A percentile compares a stretch with the other conserved stretches of the same genome.
Evolutionary conservation across 1,140 invertebrate species (phyloP).

Genomic region (Battus philenor): DNA sequence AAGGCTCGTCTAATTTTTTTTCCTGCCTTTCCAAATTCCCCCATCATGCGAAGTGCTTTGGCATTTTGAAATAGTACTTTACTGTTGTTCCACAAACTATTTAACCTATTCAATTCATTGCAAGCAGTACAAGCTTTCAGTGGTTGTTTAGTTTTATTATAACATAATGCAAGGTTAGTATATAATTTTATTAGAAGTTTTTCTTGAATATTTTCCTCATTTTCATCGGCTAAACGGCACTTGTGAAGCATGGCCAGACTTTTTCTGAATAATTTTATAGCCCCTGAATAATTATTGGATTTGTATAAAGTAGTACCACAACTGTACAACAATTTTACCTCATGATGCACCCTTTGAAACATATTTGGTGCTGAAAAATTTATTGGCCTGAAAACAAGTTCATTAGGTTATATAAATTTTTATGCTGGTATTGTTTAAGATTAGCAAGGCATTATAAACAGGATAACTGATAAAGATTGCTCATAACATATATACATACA

Average conservation of each 20-base stretch:
- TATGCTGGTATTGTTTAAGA: too few relatives aligned
- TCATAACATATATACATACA: too few relatives aligned
- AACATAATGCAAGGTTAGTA: constrained; percentile 83
- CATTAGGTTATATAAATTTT: too few relatives aligned
- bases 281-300: constrained; percentile 42
- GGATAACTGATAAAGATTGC: too few relatives aligned
- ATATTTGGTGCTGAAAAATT: constrained; percentile 50
- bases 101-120: constrained; percentile 74
- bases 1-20: constrained; percentile 51
- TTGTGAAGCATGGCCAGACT: constrained; percentile 50
- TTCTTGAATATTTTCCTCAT: constrained; percentile 79
- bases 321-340: constrained; percentile 48
- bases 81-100: constrained; percentile 66
- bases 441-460: too few relatives aligned
- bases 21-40: constrained; percentile 56
- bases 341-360: constrained; percentile 48
- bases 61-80: constrained; percentile 79
- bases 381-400: constrained; percentile 45
- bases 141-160: constrained; percentile 78
- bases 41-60: constrained; percentile 76
- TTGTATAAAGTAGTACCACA: constrained; percentile 46
- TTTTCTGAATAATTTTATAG: constrained; percentile 51
- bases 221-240: constrained; percentile 76
- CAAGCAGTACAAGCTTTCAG: constrained; percentile 77
- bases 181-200: constrained; percentile 79